Conservation (phyloP, 2,888 invertebrate genomes). For the Cordylochernes scorpioides region DNA sequence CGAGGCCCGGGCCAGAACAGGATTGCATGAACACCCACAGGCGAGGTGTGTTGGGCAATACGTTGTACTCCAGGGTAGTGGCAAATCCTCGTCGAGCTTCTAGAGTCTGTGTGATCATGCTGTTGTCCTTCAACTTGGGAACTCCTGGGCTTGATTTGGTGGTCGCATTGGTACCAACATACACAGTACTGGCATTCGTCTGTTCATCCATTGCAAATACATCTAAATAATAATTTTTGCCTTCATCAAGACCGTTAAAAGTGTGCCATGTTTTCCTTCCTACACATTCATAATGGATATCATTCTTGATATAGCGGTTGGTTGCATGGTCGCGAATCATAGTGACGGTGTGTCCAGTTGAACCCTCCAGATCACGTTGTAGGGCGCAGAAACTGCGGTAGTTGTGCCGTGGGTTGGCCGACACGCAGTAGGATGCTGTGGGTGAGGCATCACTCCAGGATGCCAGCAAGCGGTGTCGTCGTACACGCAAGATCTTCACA, state of each 20-base stretch:
- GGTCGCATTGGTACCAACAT: slow-evolving; percentile 20
- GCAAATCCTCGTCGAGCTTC: not conserved
- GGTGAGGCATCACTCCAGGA: slow-evolving; percentile 1
- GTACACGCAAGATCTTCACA: not conserved
- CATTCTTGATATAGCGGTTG: slow-evolving; percentile 6
- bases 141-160: not conserved
- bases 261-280: slow-evolving; percentile 28
- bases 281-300: slow-evolving; percentile 25
- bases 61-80: not conserved
- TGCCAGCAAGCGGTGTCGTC: not conserved
- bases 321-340: slow-evolving; percentile 3
- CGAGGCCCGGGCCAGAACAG: slow-evolving; percentile 2
- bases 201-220: slow-evolving; percentile 28
- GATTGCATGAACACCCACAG: slow-evolving; percentile 2
- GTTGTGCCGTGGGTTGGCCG: slow-evolving; percentile 25
- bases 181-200: slow-evolving; percentile 28
- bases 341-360: slow-evolving; percentile 11
- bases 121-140: not conserved
- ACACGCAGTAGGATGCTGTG: slow-evolving; percentile 1
- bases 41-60: not conserved
- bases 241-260: slow-evolving; percentile 24
- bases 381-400: slow-evolving; percentile 28
- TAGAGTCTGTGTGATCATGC: not conserved
- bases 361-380: slow-evolving; percentile 21
- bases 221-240: slow-evolving; percentile 28